Evolutionary conservation across 2,888 invertebrate species (phyloP).

Genomic region (Cantharis rufa): DNA sequence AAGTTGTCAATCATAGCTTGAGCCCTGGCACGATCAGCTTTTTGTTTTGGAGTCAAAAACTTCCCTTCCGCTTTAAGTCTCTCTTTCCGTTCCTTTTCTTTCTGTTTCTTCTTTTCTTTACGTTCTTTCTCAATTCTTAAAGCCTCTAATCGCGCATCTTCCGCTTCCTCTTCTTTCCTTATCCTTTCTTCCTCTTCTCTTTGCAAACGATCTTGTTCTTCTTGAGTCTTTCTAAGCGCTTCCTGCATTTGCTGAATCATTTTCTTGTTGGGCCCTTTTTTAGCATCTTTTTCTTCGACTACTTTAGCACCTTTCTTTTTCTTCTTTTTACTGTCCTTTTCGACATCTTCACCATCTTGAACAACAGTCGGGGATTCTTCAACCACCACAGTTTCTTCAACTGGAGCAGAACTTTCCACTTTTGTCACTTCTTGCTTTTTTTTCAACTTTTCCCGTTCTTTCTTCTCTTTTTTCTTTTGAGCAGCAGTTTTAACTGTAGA

Average conservation of each 20-base stretch:
- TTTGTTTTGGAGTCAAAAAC: constrained; percentile 90
- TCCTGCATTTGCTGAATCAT: constrained; percentile 92
- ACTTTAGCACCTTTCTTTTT: constrained; percentile 21
- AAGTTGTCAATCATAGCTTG: constrained; percentile 87
- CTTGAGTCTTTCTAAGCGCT: constrained; percentile 82
- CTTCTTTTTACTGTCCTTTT: constrained; percentile 4
- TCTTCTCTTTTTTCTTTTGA: constrained; percentile 89
- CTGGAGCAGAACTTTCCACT: constrained; percentile 5
- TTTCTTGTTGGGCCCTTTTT: constrained; percentile 79
- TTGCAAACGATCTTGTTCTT: constrained; percentile 80
- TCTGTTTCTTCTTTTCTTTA: constrained; percentile 86
- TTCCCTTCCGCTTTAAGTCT: constrained; percentile 96
- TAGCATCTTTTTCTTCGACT: constrained; percentile 46
- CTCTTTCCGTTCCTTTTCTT: constrained; percentile 90
- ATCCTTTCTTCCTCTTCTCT: constrained; percentile 82
- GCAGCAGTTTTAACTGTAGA: constrained; percentile 77
- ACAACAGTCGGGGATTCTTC: constrained; percentile 43
- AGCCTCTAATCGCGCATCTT: constrained; percentile 73
- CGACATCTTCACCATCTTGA: constrained; percentile 52
- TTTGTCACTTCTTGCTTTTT: constrained; percentile 34
- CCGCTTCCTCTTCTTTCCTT: constrained; percentile 73
- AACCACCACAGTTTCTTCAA: constrained; percentile 40
- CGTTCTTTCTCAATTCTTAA: constrained; percentile 81
- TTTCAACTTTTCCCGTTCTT: constrained; percentile 73
- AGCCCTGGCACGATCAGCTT: constrained; percentile 85